Base-by-base conservation (phyloP, 2,888 invertebrate species). In the Ethmia dodecea region DNA sequence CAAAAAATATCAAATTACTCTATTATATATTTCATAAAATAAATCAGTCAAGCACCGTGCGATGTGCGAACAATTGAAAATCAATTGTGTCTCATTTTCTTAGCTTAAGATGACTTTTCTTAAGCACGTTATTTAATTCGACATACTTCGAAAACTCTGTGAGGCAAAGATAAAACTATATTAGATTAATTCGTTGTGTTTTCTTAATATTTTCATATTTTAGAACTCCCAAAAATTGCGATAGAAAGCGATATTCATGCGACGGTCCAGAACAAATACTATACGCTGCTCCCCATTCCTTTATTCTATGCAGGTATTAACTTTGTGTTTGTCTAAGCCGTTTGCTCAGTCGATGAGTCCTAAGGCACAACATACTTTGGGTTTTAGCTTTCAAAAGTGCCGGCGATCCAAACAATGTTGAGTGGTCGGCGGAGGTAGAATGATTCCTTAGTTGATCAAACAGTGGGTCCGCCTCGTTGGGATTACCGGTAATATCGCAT, bases 381-480 rank as follows among this genome's bases (percentile, higher is more conserved):
- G 84, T 86, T 86, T 87, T 86, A 86, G 69, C 74, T 84, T 81
- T 81, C 84, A 84, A 86, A 80, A 72, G 78, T 49, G 68, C 83
- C 84, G 81, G 64, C 78, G 66, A 61, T 59, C 61, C 66, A 79
- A 81, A 78, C 73, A 80, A 68, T 61, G 63, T 52, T 46, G 69
- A 81, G 80, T 73, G 77, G 70, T 52, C 61, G 59, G 67, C 65
- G 67, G 70, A 61, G 51, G 53, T 45, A 43, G 54, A 67, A 75
- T 77, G 54, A 67, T 75, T 77, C 75, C 71, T 65, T 59, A 55
- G 64, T 61, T 77, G 71, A 70, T 62, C 79, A 83, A 86, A 84
- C 64, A 80, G 42, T 56, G 52, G 46, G 51, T 45, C 37, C 43
- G 49, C 51, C 56, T 66, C 67, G 65, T 68, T 68, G 55, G 57